phyloP scores from a whole-genome alignment of 23 tunicate species.

The Ascidia mentula region DNA sequence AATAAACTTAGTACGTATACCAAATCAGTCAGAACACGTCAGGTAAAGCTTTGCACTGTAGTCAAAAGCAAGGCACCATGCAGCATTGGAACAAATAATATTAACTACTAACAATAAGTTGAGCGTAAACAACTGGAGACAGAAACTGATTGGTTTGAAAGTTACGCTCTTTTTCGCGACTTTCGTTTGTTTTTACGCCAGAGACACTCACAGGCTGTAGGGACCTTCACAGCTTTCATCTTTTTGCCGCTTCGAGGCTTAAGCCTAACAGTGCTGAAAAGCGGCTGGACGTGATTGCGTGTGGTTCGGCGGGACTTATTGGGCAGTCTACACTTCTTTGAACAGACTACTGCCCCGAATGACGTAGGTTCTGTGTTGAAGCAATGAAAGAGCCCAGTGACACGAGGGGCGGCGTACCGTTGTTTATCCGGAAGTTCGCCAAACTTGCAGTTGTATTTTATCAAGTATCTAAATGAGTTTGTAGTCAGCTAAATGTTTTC shows the following conservation, averaged over 20 bases:
- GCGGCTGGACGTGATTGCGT: neutral
- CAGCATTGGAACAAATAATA: too few relatives aligned
- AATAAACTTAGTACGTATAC: too few relatives aligned
- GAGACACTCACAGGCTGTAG: neutral
- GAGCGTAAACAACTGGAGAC: too few relatives aligned
- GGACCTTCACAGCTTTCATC: neutral
- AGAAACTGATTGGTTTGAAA: neutral
- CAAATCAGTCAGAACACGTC: too few relatives aligned
- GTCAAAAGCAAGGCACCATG: too few relatives aligned
- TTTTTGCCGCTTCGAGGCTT: neutral
- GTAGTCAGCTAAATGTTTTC: too few relatives aligned
- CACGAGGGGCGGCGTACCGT: neutral
- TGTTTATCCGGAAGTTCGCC: neutral
- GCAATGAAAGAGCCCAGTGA: neutral
- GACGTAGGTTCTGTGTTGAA: neutral
- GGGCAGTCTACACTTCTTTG: neutral
- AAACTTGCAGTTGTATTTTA: neutral
- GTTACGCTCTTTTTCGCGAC: neutral
- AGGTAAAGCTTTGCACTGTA: too few relatives aligned
- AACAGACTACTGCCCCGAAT: neutral
- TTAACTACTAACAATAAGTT: too few relatives aligned
- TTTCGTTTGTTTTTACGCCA: neutral
- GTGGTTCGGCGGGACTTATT: neutral
- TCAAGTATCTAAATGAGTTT: neutral
- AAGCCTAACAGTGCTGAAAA: neutral